These are phyloP conservation scores for Hystrix cristata DNA, from an alignment of 2,113 vertebrate species.

Conservation along the genomic window DNA sequence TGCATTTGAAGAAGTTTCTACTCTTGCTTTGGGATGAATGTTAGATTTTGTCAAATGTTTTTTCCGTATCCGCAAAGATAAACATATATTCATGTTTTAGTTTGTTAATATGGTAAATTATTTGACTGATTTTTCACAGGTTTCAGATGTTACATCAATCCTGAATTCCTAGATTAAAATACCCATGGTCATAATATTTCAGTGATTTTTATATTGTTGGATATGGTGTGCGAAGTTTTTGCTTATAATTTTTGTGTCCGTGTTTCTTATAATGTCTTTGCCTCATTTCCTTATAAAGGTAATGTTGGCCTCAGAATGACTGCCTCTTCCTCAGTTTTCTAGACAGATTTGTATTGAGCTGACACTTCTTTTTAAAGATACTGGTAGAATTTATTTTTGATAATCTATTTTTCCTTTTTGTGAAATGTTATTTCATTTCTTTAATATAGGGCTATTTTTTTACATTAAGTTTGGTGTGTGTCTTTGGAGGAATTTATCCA, in stretches of 20 bases:
- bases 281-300: not conserved
- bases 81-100: not conserved
- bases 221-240: not conserved
- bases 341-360: not conserved
- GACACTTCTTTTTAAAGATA: slow-evolving; percentile 21
- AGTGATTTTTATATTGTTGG: slow-evolving; percentile 7
- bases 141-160: not conserved
- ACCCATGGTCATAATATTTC: not conserved
- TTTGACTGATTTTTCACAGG: not conserved
- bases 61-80: not conserved
- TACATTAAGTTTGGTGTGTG: not conserved
- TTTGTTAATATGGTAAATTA: not conserved
- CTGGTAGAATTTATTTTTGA: not conserved
- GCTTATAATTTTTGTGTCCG: not conserved
- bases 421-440: not conserved
- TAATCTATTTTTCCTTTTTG: not conserved
- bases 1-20: not conserved
- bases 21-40: not conserved
- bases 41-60: not conserved
- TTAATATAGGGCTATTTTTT: not conserved
- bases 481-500: not conserved
- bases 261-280: not conserved
- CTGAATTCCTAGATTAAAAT: not conserved
- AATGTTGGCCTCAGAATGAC: not conserved
- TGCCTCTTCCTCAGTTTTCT: not conserved